These are phyloP conservation scores for Augochlorella aurata DNA, from an alignment of 2,888 invertebrate species.

Conservation along the genomic window DNA sequence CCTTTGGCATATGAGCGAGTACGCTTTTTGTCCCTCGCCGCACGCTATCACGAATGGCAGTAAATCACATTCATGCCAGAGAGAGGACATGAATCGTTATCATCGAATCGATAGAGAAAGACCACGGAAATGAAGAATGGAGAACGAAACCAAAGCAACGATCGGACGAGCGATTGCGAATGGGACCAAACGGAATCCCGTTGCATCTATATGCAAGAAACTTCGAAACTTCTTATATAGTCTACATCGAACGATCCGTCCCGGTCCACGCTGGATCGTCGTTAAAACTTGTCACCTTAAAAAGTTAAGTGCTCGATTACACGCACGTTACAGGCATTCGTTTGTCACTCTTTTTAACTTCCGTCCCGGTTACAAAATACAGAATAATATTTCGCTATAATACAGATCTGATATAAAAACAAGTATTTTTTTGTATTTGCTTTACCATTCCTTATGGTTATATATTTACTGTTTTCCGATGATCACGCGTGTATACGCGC, in stretches of 20 bases:
- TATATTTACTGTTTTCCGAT: slow-evolving; percentile 69
- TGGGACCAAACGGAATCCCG: slow-evolving; percentile 61
- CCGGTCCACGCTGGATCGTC: slow-evolving; percentile 60
- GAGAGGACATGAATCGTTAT: slow-evolving; percentile 30
- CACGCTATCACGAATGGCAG: slow-evolving; percentile 61
- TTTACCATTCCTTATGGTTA: slow-evolving; percentile 75
- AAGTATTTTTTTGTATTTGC: slow-evolving; percentile 78
- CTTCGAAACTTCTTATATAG: slow-evolving; percentile 63
- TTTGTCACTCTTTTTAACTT: slow-evolving; percentile 68
- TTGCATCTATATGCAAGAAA: slow-evolving; percentile 66
- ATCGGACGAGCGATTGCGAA: slow-evolving; percentile 59
- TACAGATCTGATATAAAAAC: slow-evolving; percentile 81
- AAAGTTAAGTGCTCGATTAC: slow-evolving; percentile 67
- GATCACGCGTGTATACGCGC: slow-evolving; percentile 24
- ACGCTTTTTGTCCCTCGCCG: slow-evolving; percentile 27
- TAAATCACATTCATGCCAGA: slow-evolving; percentile 43
- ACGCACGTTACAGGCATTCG: slow-evolving; percentile 67
- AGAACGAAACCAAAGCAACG: slow-evolving; percentile 32
- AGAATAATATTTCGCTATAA: slow-evolving; percentile 81
- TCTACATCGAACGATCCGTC: slow-evolving; percentile 57
- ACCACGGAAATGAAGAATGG: slow-evolving; percentile 34
- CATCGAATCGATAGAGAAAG: slow-evolving; percentile 18
- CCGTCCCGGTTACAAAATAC: slow-evolving; percentile 79
- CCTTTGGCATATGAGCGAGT: not conserved
- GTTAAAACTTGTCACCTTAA: slow-evolving; percentile 63